Conservation (phyloP, 2,888 invertebrate genomes). For the Laothoe populi region DNA sequence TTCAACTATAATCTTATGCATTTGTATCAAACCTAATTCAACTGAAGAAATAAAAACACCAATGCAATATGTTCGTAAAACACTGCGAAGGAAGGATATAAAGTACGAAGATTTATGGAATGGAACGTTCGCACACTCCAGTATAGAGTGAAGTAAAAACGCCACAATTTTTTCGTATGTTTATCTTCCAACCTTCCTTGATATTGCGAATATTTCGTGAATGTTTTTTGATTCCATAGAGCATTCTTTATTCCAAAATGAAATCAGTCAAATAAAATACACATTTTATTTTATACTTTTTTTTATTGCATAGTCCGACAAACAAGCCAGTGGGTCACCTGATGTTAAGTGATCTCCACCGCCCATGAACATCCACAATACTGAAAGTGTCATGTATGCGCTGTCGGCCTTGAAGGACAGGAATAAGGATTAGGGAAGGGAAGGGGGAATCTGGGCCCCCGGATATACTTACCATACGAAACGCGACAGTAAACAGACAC, state of each 20-base stretch:
- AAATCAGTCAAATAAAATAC: no score
- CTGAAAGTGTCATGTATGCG: no score
- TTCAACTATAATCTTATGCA: neutral
- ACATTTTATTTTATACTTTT: no score
- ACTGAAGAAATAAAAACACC: neutral
- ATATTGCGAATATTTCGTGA: neutral
- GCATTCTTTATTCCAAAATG: neutral
- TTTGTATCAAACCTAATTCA: neutral
- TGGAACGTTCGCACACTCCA: constrained; percentile 15
- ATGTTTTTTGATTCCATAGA: neutral
- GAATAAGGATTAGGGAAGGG: no score
- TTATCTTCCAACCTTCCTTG: constrained; percentile 4
- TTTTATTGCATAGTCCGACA: no score
- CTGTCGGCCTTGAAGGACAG: no score
- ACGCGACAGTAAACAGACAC: no score
- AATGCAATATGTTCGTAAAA: constrained; percentile 14
- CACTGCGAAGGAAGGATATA: constrained; percentile 14
- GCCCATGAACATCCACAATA: no score
- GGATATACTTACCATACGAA: no score
- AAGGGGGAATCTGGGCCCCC: no score
- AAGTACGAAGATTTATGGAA: constrained; percentile 17
- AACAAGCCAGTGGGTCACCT: no score
- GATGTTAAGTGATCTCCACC: no score
- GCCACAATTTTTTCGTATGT: constrained; percentile 1
- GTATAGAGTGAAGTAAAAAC: constrained; percentile 11